Evolutionary conservation across 2,888 invertebrate genomes (phyloP).

Genomic region (Pherbina coryleti): DNA sequence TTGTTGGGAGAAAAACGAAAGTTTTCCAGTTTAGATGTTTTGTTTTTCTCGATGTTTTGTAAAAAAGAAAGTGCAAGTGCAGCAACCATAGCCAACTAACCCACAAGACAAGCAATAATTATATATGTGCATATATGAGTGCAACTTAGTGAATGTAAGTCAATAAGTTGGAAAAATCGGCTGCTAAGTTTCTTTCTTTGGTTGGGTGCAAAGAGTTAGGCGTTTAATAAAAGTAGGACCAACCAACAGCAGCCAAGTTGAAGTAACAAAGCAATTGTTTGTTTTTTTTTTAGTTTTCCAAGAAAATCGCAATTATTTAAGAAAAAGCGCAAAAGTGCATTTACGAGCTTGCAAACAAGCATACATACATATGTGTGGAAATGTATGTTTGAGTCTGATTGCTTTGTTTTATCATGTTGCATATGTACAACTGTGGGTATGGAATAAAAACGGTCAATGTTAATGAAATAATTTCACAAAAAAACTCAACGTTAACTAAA

Average conservation of each 20-base stretch:
- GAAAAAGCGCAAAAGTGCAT: too few relatives aligned
- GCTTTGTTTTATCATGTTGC: background rate
- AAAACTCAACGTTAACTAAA: constrained; percentile 19
- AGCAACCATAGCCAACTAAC: constrained; percentile 54
- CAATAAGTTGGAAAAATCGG: constrained; percentile 1
- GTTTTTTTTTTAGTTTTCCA: background rate
- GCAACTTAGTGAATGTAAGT: constrained; percentile 27
- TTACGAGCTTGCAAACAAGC: background rate
- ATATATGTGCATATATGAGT: constrained; percentile 29
- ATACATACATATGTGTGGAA: background rate
- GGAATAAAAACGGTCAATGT: constrained; percentile 27
- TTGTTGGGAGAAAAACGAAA: constrained; percentile 65
- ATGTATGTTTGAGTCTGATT: background rate
- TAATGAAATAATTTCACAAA: constrained; percentile 44
- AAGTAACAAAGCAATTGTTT: too few relatives aligned
- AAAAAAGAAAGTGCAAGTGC: constrained; percentile 68
- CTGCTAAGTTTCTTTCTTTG: constrained; percentile 6
- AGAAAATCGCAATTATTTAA: constrained; percentile 14
- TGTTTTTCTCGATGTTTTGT: constrained; percentile 2
- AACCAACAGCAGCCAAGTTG: background rate
- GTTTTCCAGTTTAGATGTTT: constrained; percentile 59
- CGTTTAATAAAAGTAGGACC: constrained; percentile 2
- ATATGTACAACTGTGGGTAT: too few relatives aligned
- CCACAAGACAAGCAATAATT: constrained; percentile 49
- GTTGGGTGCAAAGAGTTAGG: background rate